phyloP scores from a whole-genome alignment of 2,113 vertebrate genomes.

The Indri indri region DNA sequence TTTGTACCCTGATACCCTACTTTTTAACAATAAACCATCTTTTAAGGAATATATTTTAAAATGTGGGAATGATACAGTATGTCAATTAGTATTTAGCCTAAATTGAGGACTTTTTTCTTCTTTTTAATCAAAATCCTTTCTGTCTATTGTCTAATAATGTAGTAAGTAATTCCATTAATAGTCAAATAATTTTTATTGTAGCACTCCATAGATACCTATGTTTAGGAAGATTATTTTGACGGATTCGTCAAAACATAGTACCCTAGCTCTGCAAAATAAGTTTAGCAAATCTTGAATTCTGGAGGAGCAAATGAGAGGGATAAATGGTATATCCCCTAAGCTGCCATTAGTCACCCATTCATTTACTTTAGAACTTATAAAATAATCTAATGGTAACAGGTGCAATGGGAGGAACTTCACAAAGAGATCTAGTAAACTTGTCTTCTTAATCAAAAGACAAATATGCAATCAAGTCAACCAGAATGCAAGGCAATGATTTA shows the following conservation, averaged over 20 bases:
- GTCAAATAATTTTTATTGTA: not conserved
- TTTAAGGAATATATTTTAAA: not conserved
- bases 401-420: not conserved
- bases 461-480: not conserved
- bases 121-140: not conserved
- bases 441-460: conserved; percentile 15
- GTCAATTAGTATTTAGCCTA: not conserved
- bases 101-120: not conserved
- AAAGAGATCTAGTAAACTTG: not conserved
- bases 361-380: not conserved
- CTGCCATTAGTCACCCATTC: not conserved
- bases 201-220: not conserved
- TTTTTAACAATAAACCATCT: not conserved
- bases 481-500: not conserved
- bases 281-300: not conserved
- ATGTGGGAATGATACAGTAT: not conserved
- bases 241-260: not conserved
- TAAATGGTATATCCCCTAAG: not conserved
- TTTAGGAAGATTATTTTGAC: not conserved
- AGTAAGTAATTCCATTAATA: not conserved
- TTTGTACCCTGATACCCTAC: not conserved
- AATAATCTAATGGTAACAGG: not conserved
- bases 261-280: not conserved
- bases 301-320: not conserved
- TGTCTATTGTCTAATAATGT: not conserved